These are phyloP conservation scores for Crypturellus undulatus DNA, from an alignment of 2,113 vertebrate genomes.

Conservation along the genomic window DNA sequence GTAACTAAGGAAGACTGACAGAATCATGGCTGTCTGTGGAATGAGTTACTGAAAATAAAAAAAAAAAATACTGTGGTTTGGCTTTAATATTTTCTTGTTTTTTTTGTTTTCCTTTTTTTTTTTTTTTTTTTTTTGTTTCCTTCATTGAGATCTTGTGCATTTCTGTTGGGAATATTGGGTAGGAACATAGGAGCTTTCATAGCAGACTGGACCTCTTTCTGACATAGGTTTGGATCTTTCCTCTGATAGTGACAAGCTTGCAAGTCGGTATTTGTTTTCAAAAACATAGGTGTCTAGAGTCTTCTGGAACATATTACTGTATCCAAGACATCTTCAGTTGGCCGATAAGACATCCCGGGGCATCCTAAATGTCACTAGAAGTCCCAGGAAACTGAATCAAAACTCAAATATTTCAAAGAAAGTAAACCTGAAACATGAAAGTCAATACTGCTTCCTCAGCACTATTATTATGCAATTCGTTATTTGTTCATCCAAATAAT, in stretches of 20 bases:
- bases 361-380: neutral
- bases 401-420: neutral
- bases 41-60: neutral
- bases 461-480: neutral
- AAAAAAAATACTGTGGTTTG: neutral
- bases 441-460: neutral
- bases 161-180: neutral
- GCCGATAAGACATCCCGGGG: rapidly evolving
- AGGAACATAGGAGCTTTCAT: neutral
- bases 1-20: neutral
- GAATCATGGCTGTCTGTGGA: neutral
- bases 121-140: neutral
- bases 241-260: neutral
- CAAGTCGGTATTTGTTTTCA: neutral
- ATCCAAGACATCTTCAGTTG: neutral
- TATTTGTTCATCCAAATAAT: neutral
- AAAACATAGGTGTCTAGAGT: neutral
- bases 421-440: neutral
- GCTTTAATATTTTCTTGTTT: neutral
- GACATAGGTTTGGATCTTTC: neutral
- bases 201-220: neutral
- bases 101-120: rapidly evolving
- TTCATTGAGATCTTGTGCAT: neutral
- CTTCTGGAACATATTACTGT: neutral
- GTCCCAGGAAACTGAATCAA: neutral